A percentile compares a stretch with the other conserved stretches of the same genome.
These are phyloP conservation scores for Papilio xuthus DNA, from an alignment of 1,140 invertebrate species.

Conservation along the genomic window DNA sequence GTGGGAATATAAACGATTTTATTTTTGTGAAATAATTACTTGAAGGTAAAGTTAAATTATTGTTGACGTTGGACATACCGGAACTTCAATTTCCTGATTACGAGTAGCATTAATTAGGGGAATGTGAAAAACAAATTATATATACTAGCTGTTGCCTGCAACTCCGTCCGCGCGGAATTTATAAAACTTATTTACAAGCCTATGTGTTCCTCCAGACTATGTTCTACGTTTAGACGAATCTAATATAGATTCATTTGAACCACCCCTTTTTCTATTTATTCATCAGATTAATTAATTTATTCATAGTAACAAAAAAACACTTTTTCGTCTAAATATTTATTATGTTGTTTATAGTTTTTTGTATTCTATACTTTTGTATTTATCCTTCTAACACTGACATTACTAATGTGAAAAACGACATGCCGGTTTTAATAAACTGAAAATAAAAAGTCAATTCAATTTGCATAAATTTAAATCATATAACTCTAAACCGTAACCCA, in stretches of 20 bases:
- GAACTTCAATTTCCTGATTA: slow-evolving; percentile 20
- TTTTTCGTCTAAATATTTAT: too few relatives aligned
- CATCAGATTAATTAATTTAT: background rate
- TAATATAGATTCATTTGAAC: slow-evolving; percentile 14
- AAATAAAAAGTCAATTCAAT: slow-evolving; percentile 41
- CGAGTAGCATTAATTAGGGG: background rate
- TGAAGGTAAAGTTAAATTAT: background rate
- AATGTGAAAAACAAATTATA: slow-evolving; percentile 12
- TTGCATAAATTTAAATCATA: background rate
- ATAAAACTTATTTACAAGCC: too few relatives aligned
- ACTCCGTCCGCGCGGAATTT: too few relatives aligned
- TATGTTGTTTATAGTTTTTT: background rate
- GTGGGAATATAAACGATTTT: too few relatives aligned
- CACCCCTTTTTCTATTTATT: background rate
- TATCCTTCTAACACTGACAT: slow-evolving; percentile 69
- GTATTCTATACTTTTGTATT: slow-evolving; percentile 1
- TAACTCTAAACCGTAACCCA: background rate
- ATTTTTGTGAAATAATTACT: too few relatives aligned
- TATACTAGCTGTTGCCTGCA: too few relatives aligned
- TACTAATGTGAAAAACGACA: slow-evolving; percentile 72
- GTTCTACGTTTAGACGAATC: too few relatives aligned
- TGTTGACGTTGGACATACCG: background rate
- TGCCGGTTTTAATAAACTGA: slow-evolving; percentile 71
- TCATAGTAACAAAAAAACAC: background rate
- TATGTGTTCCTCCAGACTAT: too few relatives aligned